A percentile compares a stretch with the other conserved stretches of the same genome.
Evolutionary conservation across 2,797 vertebrate species (phyloP).

Genomic region (Phrynocephalus guinanensis): DNA sequence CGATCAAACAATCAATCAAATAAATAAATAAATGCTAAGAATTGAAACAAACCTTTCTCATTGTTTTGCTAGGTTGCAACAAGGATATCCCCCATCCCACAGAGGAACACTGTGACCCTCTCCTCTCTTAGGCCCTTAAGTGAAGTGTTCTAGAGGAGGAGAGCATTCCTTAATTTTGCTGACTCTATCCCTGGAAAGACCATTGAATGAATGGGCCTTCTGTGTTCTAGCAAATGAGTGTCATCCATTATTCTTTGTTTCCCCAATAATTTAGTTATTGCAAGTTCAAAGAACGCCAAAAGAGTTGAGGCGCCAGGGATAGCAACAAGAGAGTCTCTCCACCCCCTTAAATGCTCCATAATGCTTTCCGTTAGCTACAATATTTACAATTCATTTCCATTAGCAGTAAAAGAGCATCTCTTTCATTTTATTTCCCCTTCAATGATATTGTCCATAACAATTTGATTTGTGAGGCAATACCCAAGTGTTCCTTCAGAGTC

Average conservation of each 20-base stretch:
- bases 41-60: neutral
- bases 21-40: neutral
- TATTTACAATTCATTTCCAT: constrained; percentile 43
- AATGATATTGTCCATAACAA: constrained; percentile 37
- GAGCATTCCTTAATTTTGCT: neutral
- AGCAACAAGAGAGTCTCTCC: neutral
- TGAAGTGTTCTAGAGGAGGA: neutral
- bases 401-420: constrained; percentile 26
- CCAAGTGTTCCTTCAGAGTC: constrained; percentile 31
- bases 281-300: neutral
- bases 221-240: neutral
- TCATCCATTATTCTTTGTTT: neutral
- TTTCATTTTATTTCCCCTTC: constrained; percentile 42
- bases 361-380: constrained; percentile 33
- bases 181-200: neutral
- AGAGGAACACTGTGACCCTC: neutral
- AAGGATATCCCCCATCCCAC: neutral
- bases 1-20: too few species aligned
- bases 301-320: neutral
- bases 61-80: neutral
- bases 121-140: too few species aligned
- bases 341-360: constrained; percentile 14
- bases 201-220: neutral
- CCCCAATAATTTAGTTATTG: neutral
- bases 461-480: constrained; percentile 46